Percentiles rank a stretch among this genome's conserved stretches.
These are phyloP conservation scores for Buphagus erythrorhynchus DNA, from an alignment of 2,797 vertebrate genomes.

Conservation along the genomic window DNA sequence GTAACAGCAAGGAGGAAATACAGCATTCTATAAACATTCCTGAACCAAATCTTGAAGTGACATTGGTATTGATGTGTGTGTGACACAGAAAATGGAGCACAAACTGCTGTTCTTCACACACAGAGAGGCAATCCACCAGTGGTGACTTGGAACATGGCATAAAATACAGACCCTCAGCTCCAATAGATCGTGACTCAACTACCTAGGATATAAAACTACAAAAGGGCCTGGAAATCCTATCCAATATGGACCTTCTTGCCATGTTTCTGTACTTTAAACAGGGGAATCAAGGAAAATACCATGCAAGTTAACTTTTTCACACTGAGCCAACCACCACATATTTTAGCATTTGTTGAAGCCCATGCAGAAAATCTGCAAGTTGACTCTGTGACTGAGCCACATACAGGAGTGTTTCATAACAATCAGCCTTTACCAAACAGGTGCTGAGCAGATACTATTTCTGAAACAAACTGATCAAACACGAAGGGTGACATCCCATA, in stretches of 20 bases:
- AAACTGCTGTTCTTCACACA: background rate
- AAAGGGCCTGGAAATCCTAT: background rate
- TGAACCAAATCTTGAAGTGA: background rate
- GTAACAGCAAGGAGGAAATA: background rate
- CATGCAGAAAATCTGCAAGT: background rate
- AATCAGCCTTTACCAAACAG: background rate
- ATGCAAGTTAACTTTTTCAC: background rate
- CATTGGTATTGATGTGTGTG: background rate
- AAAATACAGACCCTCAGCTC: background rate
- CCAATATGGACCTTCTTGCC: background rate
- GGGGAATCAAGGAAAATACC: background rate
- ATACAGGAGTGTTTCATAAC: accelerated
- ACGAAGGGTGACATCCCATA: accelerated
- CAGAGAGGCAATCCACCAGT: background rate
- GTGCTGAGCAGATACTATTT: background rate
- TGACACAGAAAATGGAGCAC: background rate
- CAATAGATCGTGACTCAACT: background rate
- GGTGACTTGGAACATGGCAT: background rate
- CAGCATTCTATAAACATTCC: background rate
- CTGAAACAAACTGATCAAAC: background rate
- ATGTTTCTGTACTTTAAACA: background rate
- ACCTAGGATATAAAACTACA: background rate
- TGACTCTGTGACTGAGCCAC: background rate
- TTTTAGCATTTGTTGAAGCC: background rate
- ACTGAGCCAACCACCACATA: background rate